Base-by-base conservation (phyloP, 2,888 invertebrate species). In the Nebria salina region DNA sequence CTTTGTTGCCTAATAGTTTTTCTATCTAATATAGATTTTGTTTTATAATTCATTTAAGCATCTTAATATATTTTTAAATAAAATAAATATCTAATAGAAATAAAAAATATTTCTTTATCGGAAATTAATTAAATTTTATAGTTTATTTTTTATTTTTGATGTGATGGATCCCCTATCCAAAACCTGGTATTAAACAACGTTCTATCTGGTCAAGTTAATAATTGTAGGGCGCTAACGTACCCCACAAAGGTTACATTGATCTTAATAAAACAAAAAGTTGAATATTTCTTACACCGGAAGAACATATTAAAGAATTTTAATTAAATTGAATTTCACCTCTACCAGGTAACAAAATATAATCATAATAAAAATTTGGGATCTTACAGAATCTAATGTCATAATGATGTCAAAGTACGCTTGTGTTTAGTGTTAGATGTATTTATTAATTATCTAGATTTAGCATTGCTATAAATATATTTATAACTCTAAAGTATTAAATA, bases 241-340 rank as follows among this genome's bases (percentile, higher is more conserved):
- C 54, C 54, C 13, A 54, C 54, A 54, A 54, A 54, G 54, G 54
- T 11, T 54, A 7, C 11, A 54, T 54, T 54, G 54, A 11, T 54
- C 54, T 54, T 54, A 54, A 54, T 54, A 54, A 54, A 54, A 54
- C 54, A 54, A 54, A 54, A 54, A 54, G 13, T 54, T 11, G 13
- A 54, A 54, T 54, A 11, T 54, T 11, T 54, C 54, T 54, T 13
- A 54, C 54, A 54, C 54, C 54, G 54, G 54, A 54, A 54, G 54
- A 54, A 54, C 54, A 54, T 54, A 54, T 54, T 54, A 54, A 54
- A 54, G 54, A 54, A 54, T 54, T 54, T 54, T 54, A 54, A 54
- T 54, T 54, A 54, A 54, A 54, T 54, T 54, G 11, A 11, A 54
- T 68, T 68, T 68, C 26, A 68, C 13, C 68, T 9, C 0, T 15